phyloP scores from a whole-genome alignment of 2,888 invertebrate species.

The Malthinus flaveolus region DNA sequence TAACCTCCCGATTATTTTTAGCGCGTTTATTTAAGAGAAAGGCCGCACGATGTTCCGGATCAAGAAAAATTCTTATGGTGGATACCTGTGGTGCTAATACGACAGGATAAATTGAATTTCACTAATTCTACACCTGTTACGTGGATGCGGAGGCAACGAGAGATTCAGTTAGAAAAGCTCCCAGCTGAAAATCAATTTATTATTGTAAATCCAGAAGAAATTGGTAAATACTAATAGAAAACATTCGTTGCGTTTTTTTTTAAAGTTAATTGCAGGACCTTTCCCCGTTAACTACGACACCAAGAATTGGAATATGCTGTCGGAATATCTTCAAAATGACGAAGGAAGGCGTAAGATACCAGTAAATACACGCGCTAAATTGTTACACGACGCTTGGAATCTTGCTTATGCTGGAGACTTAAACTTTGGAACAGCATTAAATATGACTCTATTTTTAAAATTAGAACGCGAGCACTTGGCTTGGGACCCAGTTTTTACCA shows the following conservation, averaged over 20 bases:
- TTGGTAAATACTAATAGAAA: slow-evolving; percentile 58
- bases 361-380: slow-evolving; percentile 72
- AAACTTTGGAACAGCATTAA: slow-evolving; percentile 73
- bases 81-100: slow-evolving; percentile 69
- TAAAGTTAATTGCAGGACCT: slow-evolving; percentile 60
- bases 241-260: too few relatives aligned
- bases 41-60: slow-evolving; percentile 73
- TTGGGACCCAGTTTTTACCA: slow-evolving; percentile 82
- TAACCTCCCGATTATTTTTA: slow-evolving; percentile 45
- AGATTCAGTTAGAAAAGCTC: slow-evolving; percentile 59
- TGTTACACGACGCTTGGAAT: slow-evolving; percentile 79
- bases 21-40: slow-evolving; percentile 73
- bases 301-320: slow-evolving; percentile 75
- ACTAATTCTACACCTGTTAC: slow-evolving; percentile 58
- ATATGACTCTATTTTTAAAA: slow-evolving; percentile 77
- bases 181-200: slow-evolving; percentile 67
- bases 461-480: slow-evolving; percentile 75
- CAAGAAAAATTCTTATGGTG: slow-evolving; percentile 74
- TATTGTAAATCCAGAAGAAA: slow-evolving; percentile 83
- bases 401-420: slow-evolving; percentile 77
- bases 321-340: slow-evolving; percentile 64
- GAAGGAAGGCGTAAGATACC: slow-evolving; percentile 63
- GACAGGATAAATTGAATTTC: slow-evolving; percentile 64
- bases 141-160: slow-evolving; percentile 67
- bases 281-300: slow-evolving; percentile 83